phyloP scores from a whole-genome alignment of 2,113 vertebrate genomes.

The Oryzias woworae region DNA sequence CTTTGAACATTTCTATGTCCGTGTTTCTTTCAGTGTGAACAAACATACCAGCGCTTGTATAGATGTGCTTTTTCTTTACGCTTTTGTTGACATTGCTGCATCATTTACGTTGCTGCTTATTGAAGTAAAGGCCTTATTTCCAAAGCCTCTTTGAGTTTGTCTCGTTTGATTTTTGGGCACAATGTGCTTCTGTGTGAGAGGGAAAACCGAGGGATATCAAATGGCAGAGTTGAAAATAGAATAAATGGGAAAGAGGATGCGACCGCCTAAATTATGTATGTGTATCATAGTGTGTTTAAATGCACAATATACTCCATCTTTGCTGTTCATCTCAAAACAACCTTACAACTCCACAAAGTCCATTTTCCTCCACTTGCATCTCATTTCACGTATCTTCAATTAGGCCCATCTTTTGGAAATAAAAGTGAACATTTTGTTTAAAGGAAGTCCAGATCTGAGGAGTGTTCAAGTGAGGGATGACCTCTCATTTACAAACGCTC shows the following conservation, averaged over 20 bases:
- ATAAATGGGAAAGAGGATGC: slow-evolving; percentile 53
- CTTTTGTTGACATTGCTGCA: slow-evolving; percentile 38
- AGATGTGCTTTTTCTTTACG: slow-evolving; percentile 26
- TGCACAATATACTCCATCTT: slow-evolving; percentile 47
- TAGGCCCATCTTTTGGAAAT: too few species aligned
- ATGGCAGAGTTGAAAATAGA: slow-evolving; percentile 72
- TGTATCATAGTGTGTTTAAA: slow-evolving; percentile 64
- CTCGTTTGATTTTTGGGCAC: slow-evolving; percentile 32
- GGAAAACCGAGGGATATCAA: slow-evolving; percentile 66
- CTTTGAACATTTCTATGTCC: slow-evolving; percentile 39
- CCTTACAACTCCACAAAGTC: slow-evolving; percentile 39
- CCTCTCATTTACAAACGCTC: slow-evolving; percentile 22
- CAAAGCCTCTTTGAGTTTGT: slow-evolving; percentile 42
- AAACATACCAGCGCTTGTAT: slow-evolving; percentile 32
- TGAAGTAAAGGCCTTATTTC: slow-evolving; percentile 47
- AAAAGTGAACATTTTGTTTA: background rate
- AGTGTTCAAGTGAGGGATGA: slow-evolving; percentile 17
- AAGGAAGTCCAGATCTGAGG: slow-evolving; percentile 23
- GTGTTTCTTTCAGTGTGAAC: slow-evolving; percentile 21
- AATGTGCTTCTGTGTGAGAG: slow-evolving; percentile 44
- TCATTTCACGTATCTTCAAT: too few species aligned
- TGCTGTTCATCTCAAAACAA: slow-evolving; percentile 54
- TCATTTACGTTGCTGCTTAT: slow-evolving; percentile 32
- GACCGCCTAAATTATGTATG: slow-evolving; percentile 65
- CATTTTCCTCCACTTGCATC: slow-evolving; percentile 29